phyloP scores from a whole-genome alignment of 2,888 invertebrate genomes.

The Eristalinus sepulchralis region DNA sequence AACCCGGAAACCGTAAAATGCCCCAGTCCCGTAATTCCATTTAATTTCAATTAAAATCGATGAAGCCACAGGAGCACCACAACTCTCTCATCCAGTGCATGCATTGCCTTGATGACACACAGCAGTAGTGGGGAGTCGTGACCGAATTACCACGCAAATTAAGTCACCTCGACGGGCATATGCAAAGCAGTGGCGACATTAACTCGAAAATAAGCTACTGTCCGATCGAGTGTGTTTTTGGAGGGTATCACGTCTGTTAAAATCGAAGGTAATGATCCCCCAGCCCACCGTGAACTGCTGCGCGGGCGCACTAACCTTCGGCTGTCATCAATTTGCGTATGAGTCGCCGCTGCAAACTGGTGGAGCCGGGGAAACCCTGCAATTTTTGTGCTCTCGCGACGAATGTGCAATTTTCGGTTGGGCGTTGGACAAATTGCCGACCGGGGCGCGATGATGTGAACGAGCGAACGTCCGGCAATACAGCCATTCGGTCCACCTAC shows the following conservation, averaged over 20 bases:
- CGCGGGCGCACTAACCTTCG: conserved; percentile 10
- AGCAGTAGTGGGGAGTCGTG: background rate
- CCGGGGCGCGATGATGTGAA: background rate
- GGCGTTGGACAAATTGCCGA: background rate
- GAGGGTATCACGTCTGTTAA: background rate
- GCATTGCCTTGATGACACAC: background rate
- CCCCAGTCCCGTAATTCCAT: conserved; percentile 6
- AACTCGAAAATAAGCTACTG: conserved; percentile 18
- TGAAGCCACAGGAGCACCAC: background rate
- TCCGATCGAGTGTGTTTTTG: background rate
- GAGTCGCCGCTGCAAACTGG: background rate
- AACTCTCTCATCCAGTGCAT: background rate
- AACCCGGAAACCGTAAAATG: conserved; percentile 26
- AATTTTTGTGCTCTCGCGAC: background rate
- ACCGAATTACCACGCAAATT: conserved; percentile 4
- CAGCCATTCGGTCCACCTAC: conserved; percentile 28
- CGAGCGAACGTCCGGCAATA: background rate
- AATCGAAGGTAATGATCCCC: conserved; percentile 1
- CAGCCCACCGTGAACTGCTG: background rate
- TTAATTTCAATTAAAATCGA: conserved; percentile 37
- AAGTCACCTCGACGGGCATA: conserved; percentile 14
- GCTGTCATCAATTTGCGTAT: conserved; percentile 12
- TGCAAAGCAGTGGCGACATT: conserved; percentile 1
- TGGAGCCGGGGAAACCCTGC: background rate
- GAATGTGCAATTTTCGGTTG: background rate